These are phyloP conservation scores for Sturmia bella DNA, from an alignment of 2,888 invertebrate genomes.

Conservation along the genomic window DNA sequence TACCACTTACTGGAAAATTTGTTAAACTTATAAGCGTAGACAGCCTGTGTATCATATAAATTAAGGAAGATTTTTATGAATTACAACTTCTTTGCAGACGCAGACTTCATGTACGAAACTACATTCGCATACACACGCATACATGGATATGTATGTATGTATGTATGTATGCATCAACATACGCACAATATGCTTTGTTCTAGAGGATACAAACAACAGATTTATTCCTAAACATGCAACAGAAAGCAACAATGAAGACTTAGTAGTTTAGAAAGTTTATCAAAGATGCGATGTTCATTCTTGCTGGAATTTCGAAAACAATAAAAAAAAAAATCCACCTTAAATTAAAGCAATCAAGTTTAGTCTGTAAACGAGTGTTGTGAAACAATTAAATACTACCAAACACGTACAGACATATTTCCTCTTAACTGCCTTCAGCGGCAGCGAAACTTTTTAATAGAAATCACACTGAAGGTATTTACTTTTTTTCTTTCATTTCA, in stretches of 20 bases:
- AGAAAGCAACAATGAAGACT: slow-evolving; percentile 52
- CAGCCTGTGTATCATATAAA: slow-evolving; percentile 53
- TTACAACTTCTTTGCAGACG: slow-evolving; percentile 44
- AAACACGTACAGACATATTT: background rate
- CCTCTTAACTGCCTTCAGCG: background rate
- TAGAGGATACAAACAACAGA: slow-evolving; percentile 50
- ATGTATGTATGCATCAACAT: background rate
- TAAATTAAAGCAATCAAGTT: background rate
- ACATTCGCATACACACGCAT: no score
- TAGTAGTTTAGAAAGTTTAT: slow-evolving; percentile 50
- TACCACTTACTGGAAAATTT: slow-evolving; percentile 62
- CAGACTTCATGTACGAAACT: background rate
- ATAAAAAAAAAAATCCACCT: background rate
- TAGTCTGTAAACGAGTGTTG: background rate
- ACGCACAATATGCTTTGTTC: slow-evolving; percentile 47
- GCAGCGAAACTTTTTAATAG: no score
- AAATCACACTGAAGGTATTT: no score
- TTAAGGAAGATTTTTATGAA: slow-evolving; percentile 65
- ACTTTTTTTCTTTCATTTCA: no score
- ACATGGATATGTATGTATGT: no score
- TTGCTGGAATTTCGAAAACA: slow-evolving; percentile 8
- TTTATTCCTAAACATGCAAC: slow-evolving; percentile 20
- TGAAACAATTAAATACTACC: slow-evolving; percentile 15
- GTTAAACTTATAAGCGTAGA: slow-evolving; percentile 50
- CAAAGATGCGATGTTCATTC: slow-evolving; percentile 27